Conservation (phyloP, 2,888 invertebrate genomes). For the Spodoptera exigua region DNA sequence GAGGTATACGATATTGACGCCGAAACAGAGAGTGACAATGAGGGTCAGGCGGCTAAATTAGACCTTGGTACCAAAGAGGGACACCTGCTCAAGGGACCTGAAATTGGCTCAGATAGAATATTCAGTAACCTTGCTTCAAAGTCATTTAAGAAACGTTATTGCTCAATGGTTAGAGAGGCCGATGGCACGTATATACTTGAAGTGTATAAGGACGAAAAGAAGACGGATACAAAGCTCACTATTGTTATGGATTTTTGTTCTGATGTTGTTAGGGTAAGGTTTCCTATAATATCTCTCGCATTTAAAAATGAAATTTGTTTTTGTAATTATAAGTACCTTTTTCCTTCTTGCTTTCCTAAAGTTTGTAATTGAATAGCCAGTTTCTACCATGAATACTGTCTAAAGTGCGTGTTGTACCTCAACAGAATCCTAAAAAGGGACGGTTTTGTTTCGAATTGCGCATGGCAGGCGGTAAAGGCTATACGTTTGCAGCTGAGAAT, state of each 20-base stretch:
- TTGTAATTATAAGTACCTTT: too few relatives aligned
- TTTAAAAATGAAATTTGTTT: too few relatives aligned
- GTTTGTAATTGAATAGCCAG: too few relatives aligned
- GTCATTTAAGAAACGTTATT: constrained; percentile 96
- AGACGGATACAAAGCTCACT: constrained; percentile 96
- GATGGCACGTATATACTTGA: constrained; percentile 97
- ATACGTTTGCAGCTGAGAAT: constrained; percentile 95
- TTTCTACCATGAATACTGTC: too few relatives aligned
- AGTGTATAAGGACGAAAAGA: constrained; percentile 97
- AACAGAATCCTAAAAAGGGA: constrained; percentile 94
- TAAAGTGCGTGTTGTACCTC: too few relatives aligned
- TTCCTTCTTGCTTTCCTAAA: too few relatives aligned
- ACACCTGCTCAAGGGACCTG: constrained; percentile 97
- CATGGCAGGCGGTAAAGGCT: constrained; percentile 96
- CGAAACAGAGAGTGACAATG: constrained; percentile 94
- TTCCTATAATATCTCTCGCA: neutral
- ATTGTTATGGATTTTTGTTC: constrained; percentile 98
- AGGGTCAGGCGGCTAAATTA: constrained; percentile 91
- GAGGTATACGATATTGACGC: constrained; percentile 97
- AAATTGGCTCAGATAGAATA: constrained; percentile 96
- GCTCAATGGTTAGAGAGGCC: constrained; percentile 96
- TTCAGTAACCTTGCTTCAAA: constrained; percentile 97
- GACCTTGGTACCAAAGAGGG: constrained; percentile 96
- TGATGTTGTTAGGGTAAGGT: constrained; percentile 94
- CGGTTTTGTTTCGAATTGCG: constrained; percentile 96